phyloP scores from a whole-genome alignment of 2,888 invertebrate species.

The Amblyjoppa fuscipennis region DNA sequence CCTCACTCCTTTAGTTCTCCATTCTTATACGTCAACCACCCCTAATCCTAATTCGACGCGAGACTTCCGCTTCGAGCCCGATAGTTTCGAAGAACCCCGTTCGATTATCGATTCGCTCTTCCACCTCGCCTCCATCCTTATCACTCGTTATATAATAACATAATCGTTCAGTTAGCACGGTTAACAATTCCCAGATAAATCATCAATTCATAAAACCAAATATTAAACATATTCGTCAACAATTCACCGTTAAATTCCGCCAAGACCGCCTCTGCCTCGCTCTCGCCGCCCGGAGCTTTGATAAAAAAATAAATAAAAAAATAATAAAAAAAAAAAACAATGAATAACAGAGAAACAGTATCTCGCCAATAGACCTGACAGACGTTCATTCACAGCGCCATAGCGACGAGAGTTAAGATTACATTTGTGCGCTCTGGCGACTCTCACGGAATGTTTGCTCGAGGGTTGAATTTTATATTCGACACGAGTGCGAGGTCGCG shows the following conservation, averaged over 20 bases:
- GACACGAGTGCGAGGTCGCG: constrained; percentile 55
- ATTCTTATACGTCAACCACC: constrained; percentile 60
- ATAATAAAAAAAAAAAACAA: background rate
- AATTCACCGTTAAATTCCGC: no score
- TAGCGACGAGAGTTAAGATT: constrained; percentile 77
- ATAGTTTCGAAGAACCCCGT: constrained; percentile 42
- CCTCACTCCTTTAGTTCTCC: constrained; percentile 38
- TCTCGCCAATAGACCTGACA: background rate
- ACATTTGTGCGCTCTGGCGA: constrained; percentile 71
- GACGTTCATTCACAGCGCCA: constrained; percentile 29
- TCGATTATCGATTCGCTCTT: constrained; percentile 57
- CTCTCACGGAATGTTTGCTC: constrained; percentile 25
- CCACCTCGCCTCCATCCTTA: background rate
- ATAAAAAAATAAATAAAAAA: background rate
- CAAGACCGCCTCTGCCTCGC: no score
- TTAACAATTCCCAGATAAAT: background rate
- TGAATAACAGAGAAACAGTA: constrained; percentile 18
- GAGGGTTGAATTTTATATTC: constrained; percentile 66
- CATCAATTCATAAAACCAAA: background rate
- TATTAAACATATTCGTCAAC: background rate
- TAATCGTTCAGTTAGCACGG: no score
- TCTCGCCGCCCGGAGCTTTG: no score
- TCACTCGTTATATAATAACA: no score
- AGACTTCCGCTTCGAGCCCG: constrained; percentile 51
- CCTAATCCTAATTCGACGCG: constrained; percentile 65